phyloP scores from a whole-genome alignment of 2,797 vertebrate species.

The Phylloscopus collybita region DNA sequence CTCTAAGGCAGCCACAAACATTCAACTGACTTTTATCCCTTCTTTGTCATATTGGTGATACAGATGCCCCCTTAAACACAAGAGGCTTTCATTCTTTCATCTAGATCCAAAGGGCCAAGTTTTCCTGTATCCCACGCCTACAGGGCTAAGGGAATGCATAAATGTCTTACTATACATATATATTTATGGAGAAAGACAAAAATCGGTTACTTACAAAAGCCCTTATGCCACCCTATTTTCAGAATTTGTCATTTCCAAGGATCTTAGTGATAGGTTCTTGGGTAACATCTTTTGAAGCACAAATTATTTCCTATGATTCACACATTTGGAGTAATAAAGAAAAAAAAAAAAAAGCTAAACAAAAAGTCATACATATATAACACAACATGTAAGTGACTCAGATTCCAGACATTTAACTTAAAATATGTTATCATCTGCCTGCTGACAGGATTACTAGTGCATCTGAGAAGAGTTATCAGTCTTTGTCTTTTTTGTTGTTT shows the following conservation, averaged over 20 bases:
- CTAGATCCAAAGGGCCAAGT: background rate
- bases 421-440: background rate
- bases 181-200: background rate
- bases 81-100: background rate
- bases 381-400: background rate
- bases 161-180: background rate
- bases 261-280: background rate
- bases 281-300: background rate
- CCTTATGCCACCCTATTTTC: background rate
- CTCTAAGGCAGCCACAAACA: background rate
- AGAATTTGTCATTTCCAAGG: background rate
- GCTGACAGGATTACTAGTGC: background rate
- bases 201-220: background rate
- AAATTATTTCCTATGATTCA: background rate
- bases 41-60: background rate
- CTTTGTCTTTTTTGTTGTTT: background rate
- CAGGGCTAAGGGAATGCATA: background rate
- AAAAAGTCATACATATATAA: background rate
- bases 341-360: background rate
- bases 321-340: background rate
- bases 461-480: background rate
- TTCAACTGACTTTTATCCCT: background rate
- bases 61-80: background rate
- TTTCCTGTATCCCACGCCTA: background rate
- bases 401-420: background rate